Evolutionary conservation across 2,797 vertebrate genomes (phyloP), one percentile per base, ranked within the genome.

Genomic region (Hoplostethus atlanticus): DNA sequence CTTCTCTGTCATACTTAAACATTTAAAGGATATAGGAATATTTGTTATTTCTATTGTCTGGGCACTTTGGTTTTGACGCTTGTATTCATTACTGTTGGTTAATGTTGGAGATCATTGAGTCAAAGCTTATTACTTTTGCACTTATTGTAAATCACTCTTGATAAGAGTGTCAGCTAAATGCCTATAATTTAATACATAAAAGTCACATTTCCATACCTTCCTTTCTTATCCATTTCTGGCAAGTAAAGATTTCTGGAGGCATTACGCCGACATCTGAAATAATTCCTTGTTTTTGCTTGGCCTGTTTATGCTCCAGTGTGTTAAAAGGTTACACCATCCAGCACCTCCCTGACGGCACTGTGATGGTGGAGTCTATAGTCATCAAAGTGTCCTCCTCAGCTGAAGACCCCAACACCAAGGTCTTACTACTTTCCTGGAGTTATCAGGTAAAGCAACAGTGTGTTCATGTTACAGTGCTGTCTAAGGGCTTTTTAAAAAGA

Each of bases 311-410:
- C 6, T 8, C 0, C 81, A 99, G 98, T 3, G 73, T 96, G 38
- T 94, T 99, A 31, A 98, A 98, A 76, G 97, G 96, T 63, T 97
- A 97, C 81, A 93, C 95, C 0, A 95, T 99, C 83, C 98, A 99
- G 91, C 97, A 98, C 28, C 96, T 99, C 56, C 96, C 97, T 0
- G 98, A 99, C 0, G 95, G 97, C 16, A 99, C 97, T 0, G 97
- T 99, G 76, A 99, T 97, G 0, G 97, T 99, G 25, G 98, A 99
- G 79, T 99, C 98, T 58, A 98, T 99, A 48, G 96, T 99, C 11
- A 96, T 99, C 84, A 98, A 99, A 87, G 96, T 97, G 10, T 96
- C 97, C 0, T 96, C 97, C 0, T 96, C 96, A 3, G 91, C 96
- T 0, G 98, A 99, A 70, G 98, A 99, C 36, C 83, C 95, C 4